Conservation (phyloP, 2,888 invertebrate genomes). For the Caenorhabditis sp. region DNA sequence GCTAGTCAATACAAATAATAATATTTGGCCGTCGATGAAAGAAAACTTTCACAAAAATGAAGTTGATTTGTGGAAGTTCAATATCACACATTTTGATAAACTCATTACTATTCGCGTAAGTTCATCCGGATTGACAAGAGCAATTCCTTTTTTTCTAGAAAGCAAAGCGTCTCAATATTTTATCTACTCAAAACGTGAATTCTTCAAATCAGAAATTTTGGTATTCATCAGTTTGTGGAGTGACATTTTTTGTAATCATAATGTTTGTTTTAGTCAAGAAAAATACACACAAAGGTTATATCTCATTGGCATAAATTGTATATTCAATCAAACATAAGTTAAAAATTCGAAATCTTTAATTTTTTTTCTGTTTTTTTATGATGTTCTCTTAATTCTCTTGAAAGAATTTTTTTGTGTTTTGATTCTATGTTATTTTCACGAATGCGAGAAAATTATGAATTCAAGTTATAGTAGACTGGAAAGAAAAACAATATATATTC, state of each 20-base stretch:
- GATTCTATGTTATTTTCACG: too few species aligned
- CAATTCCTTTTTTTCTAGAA: neutral
- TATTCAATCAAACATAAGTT: too few species aligned
- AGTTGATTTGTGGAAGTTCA: slow-evolving; percentile 36
- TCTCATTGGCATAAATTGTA: neutral
- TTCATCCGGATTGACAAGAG: neutral
- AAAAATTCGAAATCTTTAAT: too few species aligned
- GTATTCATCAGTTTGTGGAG: neutral
- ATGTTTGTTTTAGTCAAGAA: neutral
- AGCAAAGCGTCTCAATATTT: neutral
- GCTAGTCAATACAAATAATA: slow-evolving; percentile 18
- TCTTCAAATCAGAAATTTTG: neutral
- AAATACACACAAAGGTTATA: neutral
- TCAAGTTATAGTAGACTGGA: too few species aligned
- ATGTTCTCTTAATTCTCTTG: too few species aligned
- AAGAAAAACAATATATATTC: too few species aligned
- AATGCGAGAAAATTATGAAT: too few species aligned
- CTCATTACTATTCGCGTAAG: slow-evolving; percentile 27
- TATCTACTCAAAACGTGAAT: neutral
- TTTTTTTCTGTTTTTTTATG: too few species aligned
- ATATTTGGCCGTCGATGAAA: slow-evolving; percentile 23
- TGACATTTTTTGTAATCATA: neutral
- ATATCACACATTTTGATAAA: slow-evolving; percentile 34
- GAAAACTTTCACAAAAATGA: slow-evolving; percentile 26
- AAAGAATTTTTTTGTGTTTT: too few species aligned